phyloP scores from a whole-genome alignment of 2,797 vertebrate genomes.

The Selene dorsalis region DNA sequence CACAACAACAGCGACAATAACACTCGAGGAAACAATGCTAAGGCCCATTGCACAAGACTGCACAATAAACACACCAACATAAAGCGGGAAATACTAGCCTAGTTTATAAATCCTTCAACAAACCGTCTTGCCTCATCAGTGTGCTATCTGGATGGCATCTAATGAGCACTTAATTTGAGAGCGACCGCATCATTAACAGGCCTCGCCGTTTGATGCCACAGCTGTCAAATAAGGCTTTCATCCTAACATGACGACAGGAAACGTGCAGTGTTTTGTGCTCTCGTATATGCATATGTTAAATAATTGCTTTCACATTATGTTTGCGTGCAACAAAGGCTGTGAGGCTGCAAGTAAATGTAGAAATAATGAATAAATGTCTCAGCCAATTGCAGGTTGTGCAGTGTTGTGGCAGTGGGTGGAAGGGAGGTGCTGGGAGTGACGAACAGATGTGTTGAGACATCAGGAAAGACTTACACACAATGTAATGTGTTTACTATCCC shows the following conservation, averaged over 20 bases:
- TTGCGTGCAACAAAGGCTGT: background rate
- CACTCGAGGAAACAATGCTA: constrained; percentile 24
- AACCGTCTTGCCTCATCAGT: constrained; percentile 63
- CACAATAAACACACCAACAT: constrained; percentile 56
- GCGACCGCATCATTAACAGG: constrained; percentile 69
- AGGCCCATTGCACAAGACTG: constrained; percentile 57
- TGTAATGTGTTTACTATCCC: constrained; percentile 42
- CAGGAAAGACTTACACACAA: constrained; percentile 7
- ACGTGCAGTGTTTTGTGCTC: background rate
- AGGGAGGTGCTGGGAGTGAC: constrained; percentile 2
- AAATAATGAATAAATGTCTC: background rate
- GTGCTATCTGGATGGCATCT: constrained; percentile 62
- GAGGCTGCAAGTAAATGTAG: background rate
- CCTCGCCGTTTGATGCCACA: constrained; percentile 69
- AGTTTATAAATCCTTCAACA: constrained; percentile 61
- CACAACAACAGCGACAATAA: constrained; percentile 33
- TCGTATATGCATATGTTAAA: background rate
- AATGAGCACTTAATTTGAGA: constrained; percentile 76
- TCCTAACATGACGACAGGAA: constrained; percentile 33
- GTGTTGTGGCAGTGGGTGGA: background rate
- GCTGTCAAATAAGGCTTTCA: constrained; percentile 74
- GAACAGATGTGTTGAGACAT: constrained; percentile 5
- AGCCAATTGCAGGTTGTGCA: background rate
- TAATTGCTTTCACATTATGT: background rate
- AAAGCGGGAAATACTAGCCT: constrained; percentile 38